Evolutionary conservation across 2,113 vertebrate species (phyloP).

Genomic region (Plecturocebus donacophilus): DNA sequence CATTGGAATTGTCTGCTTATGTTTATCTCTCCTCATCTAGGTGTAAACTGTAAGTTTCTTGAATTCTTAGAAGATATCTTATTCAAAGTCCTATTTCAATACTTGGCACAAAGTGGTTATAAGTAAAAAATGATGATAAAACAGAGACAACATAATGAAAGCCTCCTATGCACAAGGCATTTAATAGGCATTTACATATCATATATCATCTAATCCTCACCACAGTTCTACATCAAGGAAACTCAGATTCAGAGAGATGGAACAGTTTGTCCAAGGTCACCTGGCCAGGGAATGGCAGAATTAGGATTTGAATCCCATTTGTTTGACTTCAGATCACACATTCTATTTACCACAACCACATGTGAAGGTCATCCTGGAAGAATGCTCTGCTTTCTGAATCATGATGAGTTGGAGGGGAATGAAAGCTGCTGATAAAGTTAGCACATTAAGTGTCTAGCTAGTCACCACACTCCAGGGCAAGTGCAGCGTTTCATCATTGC

Average conservation of each 20-base stretch:
- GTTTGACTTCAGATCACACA: background rate
- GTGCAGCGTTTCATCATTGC: background rate
- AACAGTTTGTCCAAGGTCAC: background rate
- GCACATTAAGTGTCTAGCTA: background rate
- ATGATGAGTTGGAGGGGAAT: background rate
- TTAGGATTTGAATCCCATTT: background rate
- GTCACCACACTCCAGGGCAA: background rate
- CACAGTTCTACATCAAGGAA: background rate
- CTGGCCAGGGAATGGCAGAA: background rate
- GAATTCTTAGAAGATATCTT: background rate
- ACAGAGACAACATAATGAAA: background rate
- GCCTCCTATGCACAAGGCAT: background rate
- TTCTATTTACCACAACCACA: background rate
- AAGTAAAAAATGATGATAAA: background rate
- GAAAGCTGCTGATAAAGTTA: background rate
- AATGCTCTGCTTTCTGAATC: background rate
- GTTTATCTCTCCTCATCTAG: background rate
- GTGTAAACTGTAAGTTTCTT: background rate
- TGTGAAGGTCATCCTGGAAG: background rate
- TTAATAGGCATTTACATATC: background rate
- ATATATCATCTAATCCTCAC: background rate
- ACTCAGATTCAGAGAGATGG: background rate
- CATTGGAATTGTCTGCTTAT: background rate
- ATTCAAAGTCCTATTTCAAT: background rate
- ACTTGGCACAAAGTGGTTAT: background rate